phyloP scores from a whole-genome alignment of 2,113 vertebrate species.

The Glaucidium brasilianum region DNA sequence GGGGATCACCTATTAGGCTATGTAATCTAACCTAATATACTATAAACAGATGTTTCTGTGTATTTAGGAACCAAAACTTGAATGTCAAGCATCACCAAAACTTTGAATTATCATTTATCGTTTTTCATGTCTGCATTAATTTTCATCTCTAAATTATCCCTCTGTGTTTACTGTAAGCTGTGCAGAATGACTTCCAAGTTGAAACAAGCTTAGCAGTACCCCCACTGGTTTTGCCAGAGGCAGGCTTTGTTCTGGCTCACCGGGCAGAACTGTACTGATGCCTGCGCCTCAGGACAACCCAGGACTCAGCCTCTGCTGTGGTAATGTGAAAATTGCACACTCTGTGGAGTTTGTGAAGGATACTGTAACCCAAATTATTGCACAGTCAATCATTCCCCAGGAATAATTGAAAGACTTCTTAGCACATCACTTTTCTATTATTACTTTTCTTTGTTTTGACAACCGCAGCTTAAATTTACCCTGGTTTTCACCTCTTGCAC shows the following conservation, averaged over 20 bases:
- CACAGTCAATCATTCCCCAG: neutral
- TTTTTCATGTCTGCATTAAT: neutral
- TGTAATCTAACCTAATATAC: neutral
- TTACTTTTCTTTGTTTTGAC: neutral
- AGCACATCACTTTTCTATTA: neutral
- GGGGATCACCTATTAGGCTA: neutral
- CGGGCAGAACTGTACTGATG: neutral
- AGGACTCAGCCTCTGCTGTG: neutral
- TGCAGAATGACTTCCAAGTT: neutral
- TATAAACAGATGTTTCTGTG: neutral
- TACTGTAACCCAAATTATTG: neutral
- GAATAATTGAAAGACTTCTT: neutral
- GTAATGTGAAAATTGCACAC: neutral
- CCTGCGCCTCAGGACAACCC: neutral
- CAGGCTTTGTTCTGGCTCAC: constrained; percentile 40
- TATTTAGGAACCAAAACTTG: neutral
- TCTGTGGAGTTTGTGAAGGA: neutral
- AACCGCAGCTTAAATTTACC: neutral
- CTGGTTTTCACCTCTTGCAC: neutral
- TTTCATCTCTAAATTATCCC: neutral
- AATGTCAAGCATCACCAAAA: neutral
- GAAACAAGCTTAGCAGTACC: neutral
- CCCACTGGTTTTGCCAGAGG: constrained; percentile 23
- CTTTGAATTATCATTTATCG: neutral
- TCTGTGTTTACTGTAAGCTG: neutral